phyloP scores from a whole-genome alignment of 2,797 vertebrate species.

The Poeciliopsis infans region DNA sequence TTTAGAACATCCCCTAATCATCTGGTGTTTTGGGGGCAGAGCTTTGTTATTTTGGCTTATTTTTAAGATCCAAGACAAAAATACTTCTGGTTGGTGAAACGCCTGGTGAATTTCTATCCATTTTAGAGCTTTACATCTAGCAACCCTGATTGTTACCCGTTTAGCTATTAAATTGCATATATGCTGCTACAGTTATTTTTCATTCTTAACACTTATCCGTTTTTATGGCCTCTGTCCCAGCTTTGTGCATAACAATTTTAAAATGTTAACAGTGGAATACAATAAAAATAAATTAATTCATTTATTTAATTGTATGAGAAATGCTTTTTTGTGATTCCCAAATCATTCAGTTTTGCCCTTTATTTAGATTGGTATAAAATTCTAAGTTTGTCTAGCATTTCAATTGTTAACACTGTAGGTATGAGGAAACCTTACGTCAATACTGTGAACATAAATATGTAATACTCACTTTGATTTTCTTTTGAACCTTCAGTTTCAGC shows the following conservation, averaged over 20 bases:
- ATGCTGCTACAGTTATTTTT: background rate
- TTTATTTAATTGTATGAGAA: no score
- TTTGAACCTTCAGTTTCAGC: conserved; percentile 27
- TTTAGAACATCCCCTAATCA: background rate
- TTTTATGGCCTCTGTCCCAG: background rate
- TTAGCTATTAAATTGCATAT: background rate
- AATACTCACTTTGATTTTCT: conserved; percentile 36
- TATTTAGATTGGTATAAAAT: background rate
- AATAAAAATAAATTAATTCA: no score
- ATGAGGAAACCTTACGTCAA: background rate
- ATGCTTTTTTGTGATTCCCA: background rate
- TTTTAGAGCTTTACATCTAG: background rate
- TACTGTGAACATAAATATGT: background rate
- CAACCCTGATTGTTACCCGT: background rate
- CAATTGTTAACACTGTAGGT: background rate
- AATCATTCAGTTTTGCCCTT: background rate
- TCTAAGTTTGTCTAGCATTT: background rate
- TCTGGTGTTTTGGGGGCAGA: background rate
- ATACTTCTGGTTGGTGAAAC: background rate
- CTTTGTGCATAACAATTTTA: background rate
- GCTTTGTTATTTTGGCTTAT: background rate
- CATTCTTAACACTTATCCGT: background rate
- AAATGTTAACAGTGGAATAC: background rate
- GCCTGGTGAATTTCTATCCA: background rate
- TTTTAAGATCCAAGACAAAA: background rate